Conservation (phyloP, 1,140 invertebrate genomes). For the Muscidifurax raptorellus region DNA sequence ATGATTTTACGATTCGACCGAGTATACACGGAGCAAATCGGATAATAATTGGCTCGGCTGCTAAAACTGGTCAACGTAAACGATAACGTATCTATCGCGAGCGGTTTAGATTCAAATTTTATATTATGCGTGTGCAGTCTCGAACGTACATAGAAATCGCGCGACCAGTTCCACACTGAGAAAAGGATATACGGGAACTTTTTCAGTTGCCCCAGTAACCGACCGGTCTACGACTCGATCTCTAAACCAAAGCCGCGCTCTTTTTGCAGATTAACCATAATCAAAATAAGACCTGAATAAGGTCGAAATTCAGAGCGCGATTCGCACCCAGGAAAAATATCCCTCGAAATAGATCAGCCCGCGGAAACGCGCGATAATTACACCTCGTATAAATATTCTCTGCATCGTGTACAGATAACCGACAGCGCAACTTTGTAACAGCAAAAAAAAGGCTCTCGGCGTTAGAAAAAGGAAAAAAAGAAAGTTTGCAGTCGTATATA, state of each 20-base stretch:
- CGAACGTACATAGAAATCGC: neutral
- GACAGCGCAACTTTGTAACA: neutral
- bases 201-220: neutral
- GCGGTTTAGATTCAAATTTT: no score
- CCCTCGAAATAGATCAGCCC: no score
- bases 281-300: neutral
- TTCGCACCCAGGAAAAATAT: no score
- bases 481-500: neutral
- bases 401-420: no score
- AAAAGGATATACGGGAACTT: neutral
- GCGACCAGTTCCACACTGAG: neutral
- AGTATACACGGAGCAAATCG: neutral
- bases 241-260: neutral
- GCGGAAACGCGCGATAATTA: no score
- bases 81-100: no score
- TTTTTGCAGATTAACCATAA: neutral
- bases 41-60: no score
- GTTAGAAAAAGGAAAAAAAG: neutral
- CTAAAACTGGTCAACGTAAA: no score
- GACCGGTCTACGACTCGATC: neutral
- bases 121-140: no score
- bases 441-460: neutral
- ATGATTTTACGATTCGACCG: neutral
- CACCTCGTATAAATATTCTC: neutral
- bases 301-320: neutral